Conservation (phyloP, 2,797 vertebrate genomes). For the Scarus forsteni region DNA sequence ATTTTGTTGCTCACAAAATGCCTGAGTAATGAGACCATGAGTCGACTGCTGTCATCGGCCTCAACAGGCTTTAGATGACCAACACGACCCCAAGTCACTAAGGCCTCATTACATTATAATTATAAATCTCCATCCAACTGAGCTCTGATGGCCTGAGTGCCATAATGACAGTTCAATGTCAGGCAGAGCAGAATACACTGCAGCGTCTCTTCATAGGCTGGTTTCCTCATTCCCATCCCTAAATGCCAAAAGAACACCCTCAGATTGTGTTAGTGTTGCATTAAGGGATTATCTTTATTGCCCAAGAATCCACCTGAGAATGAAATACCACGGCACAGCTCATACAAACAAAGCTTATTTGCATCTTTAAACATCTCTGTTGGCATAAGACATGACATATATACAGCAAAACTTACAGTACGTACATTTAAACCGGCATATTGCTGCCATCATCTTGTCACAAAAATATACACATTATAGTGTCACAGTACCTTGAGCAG, state of each 20-base stretch:
- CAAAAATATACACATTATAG: slow-evolving; percentile 94
- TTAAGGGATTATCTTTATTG: slow-evolving; percentile 98
- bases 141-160: slow-evolving; percentile 61
- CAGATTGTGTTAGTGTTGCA: slow-evolving; percentile 81
- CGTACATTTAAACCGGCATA: slow-evolving; percentile 92
- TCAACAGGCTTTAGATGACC: slow-evolving; percentile 65
- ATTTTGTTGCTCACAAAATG: neutral
- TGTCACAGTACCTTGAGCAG: slow-evolving; percentile 85
- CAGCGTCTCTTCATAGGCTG: slow-evolving; percentile 49
- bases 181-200: slow-evolving; percentile 29
- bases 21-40: slow-evolving; percentile 46
- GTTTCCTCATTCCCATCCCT: slow-evolving; percentile 27
- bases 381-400: slow-evolving; percentile 82
- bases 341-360: slow-evolving; percentile 91
- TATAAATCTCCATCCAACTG: slow-evolving; percentile 75
- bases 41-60: slow-evolving; percentile 42
- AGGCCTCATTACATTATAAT: slow-evolving; percentile 75
- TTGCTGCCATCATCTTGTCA: slow-evolving; percentile 89
- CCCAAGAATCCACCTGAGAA: slow-evolving; percentile 99
- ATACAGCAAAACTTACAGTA: slow-evolving; percentile 96
- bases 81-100: slow-evolving; percentile 60
- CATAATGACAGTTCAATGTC: slow-evolving; percentile 60
- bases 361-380: slow-evolving; percentile 95
- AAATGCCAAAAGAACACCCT: slow-evolving; percentile 64
- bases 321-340: slow-evolving; percentile 93